Base-by-base conservation (phyloP, 2,113 vertebrate genomes). In the Chionis minor region DNA sequence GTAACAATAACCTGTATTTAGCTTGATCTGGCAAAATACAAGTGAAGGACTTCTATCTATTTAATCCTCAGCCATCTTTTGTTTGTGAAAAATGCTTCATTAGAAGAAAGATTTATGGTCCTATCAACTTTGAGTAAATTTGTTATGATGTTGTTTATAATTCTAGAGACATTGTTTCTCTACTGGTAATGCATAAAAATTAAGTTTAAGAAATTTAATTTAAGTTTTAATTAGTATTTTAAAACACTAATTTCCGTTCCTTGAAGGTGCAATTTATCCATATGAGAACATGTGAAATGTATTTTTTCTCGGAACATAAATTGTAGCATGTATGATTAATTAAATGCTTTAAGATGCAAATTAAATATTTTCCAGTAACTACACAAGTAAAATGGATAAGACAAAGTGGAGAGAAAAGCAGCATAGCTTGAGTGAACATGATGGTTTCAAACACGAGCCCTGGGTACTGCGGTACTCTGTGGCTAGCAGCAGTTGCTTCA, bases 181-280 rank as follows among this genome's bases (percentile, higher is more conserved):
- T 90, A 47, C 35, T 85, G 33, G 38, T 86, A 96, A 88, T 90
- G 90, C 84, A 90, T 95, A 86, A 96, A 91, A 93, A 93, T 80
- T 84, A 88, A 70, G 55, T 65, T 91, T 87, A 93, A 82, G 71
- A 93, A 95, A 95, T 94, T 92, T 80, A 90, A 89, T 94, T 95
- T 92, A 49, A 80, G 45, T 94, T 95, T 89, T 91, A 94, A 95
- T 96, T 91, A 95, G 91, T 96, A 87, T 92, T 97, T 87, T 84
- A 88, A 82, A 92, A 5, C 45, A 62, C 58, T 89, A 70, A 90
- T 96, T 96, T 95, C 94, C 49, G 2, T 85, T 91, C 75, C 73
- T 81, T 85, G 88, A 89, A 77, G 73, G 65, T 94, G 70, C 62
- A 82, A 58, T 97, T 96, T 89, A 72, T 97, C 86, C 40, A 12